Base-by-base conservation (phyloP, 2,888 invertebrate species). In the Cheilosia urbana region DNA sequence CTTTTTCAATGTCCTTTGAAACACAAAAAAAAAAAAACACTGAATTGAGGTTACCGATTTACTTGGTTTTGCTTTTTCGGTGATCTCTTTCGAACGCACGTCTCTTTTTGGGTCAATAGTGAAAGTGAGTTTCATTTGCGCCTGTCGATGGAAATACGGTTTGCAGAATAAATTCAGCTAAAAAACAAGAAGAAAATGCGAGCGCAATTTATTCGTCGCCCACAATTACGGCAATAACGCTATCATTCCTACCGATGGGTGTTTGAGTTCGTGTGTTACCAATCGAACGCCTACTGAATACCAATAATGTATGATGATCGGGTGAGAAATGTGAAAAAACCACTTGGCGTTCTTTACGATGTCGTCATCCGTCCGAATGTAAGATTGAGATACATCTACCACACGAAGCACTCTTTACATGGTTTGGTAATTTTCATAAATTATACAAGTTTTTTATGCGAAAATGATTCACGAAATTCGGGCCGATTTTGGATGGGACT, bases 201-300 rank as follows among this genome's bases (percentile, higher is more conserved):
- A 51, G 40, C 30, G 13, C 9, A 57, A 69, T 69, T 51, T 63
- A 42, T 40, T n/a, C 34, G 6, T 69, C 75, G 80, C 84, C 84
- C 71, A 84, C 84, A 24, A 69, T 79, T 63, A 30, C 19, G 58
- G 47, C 17, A 17, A 9, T 27, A 27, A 27, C 27, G 27, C 27
- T 27, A 6, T 7, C 27, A 27, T 27, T 27, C 6, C 27, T 27
- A 27, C 6, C 6, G 27, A 27, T 47, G 17, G 47, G 6, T 17
- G 6, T 34, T 19, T 60, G 2, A 13, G 13, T 15, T 15, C 17
- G n/a, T 42, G 71, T 75, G 51, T 69, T 75, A 65, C 75, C 66
- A 84, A 75, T 80, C 75, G 65, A 60, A 80, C 84, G 66, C 84
- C 84, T 71, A 84, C 84, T 60, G 84, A 51, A 79, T 84, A 49